Evolutionary conservation across 2,888 invertebrate species (phyloP).

Genomic region (Mesorhabditis spiculigera): DNA sequence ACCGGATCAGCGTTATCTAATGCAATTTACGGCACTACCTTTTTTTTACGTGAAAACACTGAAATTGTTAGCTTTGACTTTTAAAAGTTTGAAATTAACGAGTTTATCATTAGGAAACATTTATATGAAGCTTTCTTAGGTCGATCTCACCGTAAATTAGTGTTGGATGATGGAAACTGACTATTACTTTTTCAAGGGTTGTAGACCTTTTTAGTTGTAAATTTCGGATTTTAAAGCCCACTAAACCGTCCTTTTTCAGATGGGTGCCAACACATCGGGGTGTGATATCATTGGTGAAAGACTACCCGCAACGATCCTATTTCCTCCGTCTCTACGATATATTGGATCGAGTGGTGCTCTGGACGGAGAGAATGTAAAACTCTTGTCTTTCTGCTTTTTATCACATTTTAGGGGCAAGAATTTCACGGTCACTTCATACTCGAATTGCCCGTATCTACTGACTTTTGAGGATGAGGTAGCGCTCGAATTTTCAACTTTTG

Average conservation of each 20-base stretch:
- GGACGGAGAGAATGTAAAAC: constrained; percentile 43
- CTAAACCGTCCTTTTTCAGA: not conserved
- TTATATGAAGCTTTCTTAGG: too few relatives aligned
- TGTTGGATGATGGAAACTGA: too few relatives aligned
- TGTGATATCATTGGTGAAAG: constrained; percentile 24
- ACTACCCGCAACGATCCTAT: constrained; percentile 45
- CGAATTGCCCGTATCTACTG: not conserved
- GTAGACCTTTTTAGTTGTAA: not conserved
- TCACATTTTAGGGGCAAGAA: not conserved
- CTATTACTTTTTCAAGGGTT: too few relatives aligned
- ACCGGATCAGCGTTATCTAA: too few relatives aligned
- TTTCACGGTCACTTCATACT: not conserved
- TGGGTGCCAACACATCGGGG: not conserved
- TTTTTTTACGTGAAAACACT: not conserved
- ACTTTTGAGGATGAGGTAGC: not conserved
- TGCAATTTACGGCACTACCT: not conserved
- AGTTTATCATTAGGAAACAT: too few relatives aligned
- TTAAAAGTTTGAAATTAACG: not conserved
- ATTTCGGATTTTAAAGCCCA: not conserved
- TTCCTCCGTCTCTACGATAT: constrained; percentile 43
- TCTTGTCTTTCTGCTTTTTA: not conserved
- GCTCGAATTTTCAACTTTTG: too few relatives aligned
- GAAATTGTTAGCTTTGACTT: not conserved
- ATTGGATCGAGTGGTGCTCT: constrained; percentile 28
- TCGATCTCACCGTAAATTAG: too few relatives aligned